Percentiles rank a stretch among this genome's conserved stretches.
These are phyloP conservation scores for Cydia fagiglandana DNA, from an alignment of 1,140 invertebrate species.

Conservation along the genomic window DNA sequence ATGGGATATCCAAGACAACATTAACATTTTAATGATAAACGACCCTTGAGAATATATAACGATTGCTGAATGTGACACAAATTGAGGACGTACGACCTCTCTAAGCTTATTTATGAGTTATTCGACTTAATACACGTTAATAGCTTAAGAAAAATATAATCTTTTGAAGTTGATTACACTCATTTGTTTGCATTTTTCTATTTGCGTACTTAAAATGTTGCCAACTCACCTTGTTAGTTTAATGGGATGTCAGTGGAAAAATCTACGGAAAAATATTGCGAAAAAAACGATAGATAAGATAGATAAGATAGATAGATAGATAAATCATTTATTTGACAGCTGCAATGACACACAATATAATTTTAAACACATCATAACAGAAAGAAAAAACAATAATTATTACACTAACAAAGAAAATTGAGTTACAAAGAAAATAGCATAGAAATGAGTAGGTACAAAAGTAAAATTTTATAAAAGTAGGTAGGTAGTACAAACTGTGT, in stretches of 20 bases:
- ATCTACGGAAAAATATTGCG: slow-evolving; percentile 43
- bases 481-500: no score
- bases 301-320: no score
- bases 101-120: slow-evolving; percentile 71
- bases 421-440: no score
- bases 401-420: no score
- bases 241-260: slow-evolving; percentile 50
- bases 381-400: no score
- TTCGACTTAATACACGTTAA: slow-evolving; percentile 65
- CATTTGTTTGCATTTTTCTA: slow-evolving; percentile 61
- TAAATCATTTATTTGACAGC: no score
- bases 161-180: slow-evolving; percentile 69
- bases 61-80: slow-evolving; percentile 68
- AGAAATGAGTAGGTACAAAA: no score
- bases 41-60: slow-evolving; percentile 66
- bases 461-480: no score
- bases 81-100: slow-evolving; percentile 65
- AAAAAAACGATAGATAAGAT: no score
- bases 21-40: slow-evolving; percentile 70
- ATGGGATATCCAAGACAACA: slow-evolving; percentile 47
- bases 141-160: slow-evolving; percentile 57
- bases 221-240: slow-evolving; percentile 55
- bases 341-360: no score
- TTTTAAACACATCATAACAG: no score
- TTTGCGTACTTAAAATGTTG: slow-evolving; percentile 50